Base-by-base conservation (phyloP, 2,797 vertebrate species). In the Eidolon dupreanum region DNA sequence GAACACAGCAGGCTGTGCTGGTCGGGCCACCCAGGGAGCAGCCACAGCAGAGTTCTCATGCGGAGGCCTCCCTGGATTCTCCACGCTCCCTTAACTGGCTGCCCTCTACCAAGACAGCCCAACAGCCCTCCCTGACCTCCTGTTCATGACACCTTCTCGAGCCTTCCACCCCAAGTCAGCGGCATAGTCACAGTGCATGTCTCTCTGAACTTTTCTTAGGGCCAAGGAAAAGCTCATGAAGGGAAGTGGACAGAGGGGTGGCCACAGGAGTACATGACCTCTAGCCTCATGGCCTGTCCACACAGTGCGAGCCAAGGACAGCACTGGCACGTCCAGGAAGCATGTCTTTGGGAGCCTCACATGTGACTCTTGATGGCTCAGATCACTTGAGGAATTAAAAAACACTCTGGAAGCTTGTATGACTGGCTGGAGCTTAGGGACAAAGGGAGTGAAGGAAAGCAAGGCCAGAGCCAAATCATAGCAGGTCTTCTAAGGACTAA, bases 11-110 rank as follows among this genome's bases (percentile, higher is more conserved):
- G 96, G 97, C 97, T 94, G 88, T 92, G 75, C 53, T 73, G 70
- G 90, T 74, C 87, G 83, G 98, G 96, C 98, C 98, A 98, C 98
- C 98, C 98, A 98, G 97, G 96, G 75, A 98, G 98, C 1, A 98
- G 98, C 0, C 0, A 90, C 0, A 0, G 78, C 90, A 70, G 95
- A 89, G 90, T 97, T 97, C 97, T 98, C 81, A 22, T 11, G 71
- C 88, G 84, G 95, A 84, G 86, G 96, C 97, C 97, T 95, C 97
- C 97, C 96, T 81, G 88, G 75, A 61, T 94, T 96, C 83, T 71
- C 63, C n/a, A 3, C 33, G 9, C 77, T 66, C 31, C 83, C 36
- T 86, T 46, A 2, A 63, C 55, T 49, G 20, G 8, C 43, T 46
- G 90, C 57, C 75, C 65, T 46, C 53, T 86, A 68, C 93, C 41